Conservation (phyloP, 1,140 invertebrate genomes). For the Heliconius melpomene region DNA sequence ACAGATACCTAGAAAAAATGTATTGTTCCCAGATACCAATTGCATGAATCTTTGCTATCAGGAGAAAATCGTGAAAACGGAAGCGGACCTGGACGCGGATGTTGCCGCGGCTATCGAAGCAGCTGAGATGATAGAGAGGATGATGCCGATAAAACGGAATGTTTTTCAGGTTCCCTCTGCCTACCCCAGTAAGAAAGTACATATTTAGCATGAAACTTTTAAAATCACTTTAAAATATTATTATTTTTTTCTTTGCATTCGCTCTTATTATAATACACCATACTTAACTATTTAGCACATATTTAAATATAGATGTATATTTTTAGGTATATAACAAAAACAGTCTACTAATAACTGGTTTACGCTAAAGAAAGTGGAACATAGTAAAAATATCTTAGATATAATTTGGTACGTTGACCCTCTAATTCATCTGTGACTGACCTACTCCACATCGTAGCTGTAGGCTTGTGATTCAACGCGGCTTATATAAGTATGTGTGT, state of each 20-base stretch:
- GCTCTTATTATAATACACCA: neutral
- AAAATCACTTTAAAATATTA: neutral
- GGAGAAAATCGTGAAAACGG: too few species aligned
- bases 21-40: too few species aligned
- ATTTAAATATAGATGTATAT: neutral
- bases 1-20: too few species aligned
- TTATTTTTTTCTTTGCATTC: neutral
- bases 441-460: neutral
- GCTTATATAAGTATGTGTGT: neutral
- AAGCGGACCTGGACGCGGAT: too few species aligned
- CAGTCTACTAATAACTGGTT: neutral
- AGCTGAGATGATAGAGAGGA: too few species aligned
- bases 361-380: conserved; percentile 6
- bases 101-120: too few species aligned
- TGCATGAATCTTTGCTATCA: too few species aligned
- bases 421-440: conserved; percentile 6
- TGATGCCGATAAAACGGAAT: too few species aligned
- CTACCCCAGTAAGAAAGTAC: too few species aligned
- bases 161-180: too few species aligned
- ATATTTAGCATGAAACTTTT: too few species aligned
- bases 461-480: neutral
- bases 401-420: conserved; percentile 10
- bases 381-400: conserved; percentile 6
- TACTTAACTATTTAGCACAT: neutral
- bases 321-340: neutral